Evolutionary conservation across 2,113 vertebrate genomes (phyloP).

Genomic region (Perccottus glenii): DNA sequence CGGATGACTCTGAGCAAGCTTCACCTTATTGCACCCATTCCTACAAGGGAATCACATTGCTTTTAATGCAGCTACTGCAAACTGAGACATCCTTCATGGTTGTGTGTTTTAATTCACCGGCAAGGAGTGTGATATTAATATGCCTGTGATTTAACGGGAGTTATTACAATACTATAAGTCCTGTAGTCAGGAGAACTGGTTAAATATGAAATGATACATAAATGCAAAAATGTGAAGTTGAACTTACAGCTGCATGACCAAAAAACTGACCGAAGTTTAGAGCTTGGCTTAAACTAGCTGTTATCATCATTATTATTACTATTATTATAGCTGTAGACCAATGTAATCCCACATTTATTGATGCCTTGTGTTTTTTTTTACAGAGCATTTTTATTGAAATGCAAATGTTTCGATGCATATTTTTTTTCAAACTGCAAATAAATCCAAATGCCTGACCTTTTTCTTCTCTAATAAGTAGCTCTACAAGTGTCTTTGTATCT

Average conservation of each 20-base stretch:
- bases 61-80: slow-evolving; percentile 25
- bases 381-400: too few relatives aligned
- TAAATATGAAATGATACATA: not conserved
- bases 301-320: too few relatives aligned
- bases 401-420: too few relatives aligned
- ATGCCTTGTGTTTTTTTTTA: too few relatives aligned
- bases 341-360: too few relatives aligned
- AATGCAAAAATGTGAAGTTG: not conserved
- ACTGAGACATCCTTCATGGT: not conserved
- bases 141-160: not conserved
- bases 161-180: not conserved
- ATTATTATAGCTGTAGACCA: too few relatives aligned
- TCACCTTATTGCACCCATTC: slow-evolving; percentile 6
- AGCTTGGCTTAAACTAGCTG: too few relatives aligned
- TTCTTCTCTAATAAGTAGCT: too few relatives aligned
- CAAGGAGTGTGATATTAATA: not conserved
- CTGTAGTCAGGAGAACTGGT: not conserved
- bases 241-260: too few relatives aligned
- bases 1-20: slow-evolving; percentile 12
- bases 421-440: too few relatives aligned
- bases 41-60: slow-evolving; percentile 20
- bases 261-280: too few relatives aligned
- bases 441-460: too few relatives aligned
- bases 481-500: slow-evolving; percentile 2
- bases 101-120: slow-evolving; percentile 7